phyloP scores from a whole-genome alignment of 2,113 vertebrate species.

The Tetrao urogallus region DNA sequence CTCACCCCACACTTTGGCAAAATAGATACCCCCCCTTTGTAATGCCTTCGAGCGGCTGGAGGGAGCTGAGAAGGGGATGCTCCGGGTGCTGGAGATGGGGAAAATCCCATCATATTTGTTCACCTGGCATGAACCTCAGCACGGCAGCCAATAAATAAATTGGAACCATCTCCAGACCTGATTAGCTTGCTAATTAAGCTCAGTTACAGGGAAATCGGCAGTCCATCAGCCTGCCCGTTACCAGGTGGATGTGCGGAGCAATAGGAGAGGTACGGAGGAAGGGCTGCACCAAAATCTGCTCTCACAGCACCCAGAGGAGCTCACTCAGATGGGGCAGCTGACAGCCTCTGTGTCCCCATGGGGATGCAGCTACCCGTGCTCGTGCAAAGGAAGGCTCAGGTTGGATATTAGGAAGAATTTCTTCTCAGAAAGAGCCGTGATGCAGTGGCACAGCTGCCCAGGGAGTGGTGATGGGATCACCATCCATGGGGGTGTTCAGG shows the following conservation, averaged over 20 bases:
- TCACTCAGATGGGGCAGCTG: background rate
- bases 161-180: conserved; percentile 66
- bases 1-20: background rate
- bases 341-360: too few species aligned
- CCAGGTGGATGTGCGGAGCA: conserved; percentile 24
- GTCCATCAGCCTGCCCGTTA: conserved; percentile 42
- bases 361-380: too few species aligned
- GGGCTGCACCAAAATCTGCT: background rate
- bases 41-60: background rate
- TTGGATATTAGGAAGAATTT: too few species aligned
- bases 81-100: fast-evolving
- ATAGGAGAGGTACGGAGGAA: background rate
- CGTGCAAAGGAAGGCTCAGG: too few species aligned
- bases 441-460: too few species aligned
- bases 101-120: background rate
- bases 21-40: background rate
- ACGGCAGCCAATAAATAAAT: conserved; percentile 58
- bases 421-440: too few species aligned
- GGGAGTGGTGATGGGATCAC: too few species aligned
- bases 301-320: background rate
- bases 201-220: conserved; percentile 68
- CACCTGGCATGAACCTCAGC: conserved; percentile 1
- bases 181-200: conserved; percentile 74
- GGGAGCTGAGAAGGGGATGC: background rate
- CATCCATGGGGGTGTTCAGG: too few species aligned